Conservation (phyloP, 2,797 vertebrate genomes). For the Oreonectes daqikongensis region DNA sequence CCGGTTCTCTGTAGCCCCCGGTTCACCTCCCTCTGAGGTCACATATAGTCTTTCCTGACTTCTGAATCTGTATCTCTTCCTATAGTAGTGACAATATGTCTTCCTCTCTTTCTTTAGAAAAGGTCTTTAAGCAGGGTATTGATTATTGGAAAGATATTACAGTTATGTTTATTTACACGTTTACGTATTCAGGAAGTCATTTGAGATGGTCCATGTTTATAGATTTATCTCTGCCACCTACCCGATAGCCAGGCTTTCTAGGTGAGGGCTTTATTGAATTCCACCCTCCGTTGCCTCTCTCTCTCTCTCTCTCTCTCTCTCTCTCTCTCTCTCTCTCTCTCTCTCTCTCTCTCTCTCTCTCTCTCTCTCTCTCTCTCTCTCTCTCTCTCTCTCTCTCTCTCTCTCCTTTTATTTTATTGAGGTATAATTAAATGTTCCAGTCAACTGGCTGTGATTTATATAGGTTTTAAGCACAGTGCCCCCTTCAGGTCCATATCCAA, state of each 20-base stretch:
- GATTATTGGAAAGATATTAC: conserved; percentile 75
- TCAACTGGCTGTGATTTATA: conserved; percentile 72
- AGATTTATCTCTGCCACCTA: conserved; percentile 63
- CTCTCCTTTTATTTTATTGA: conserved; percentile 57
- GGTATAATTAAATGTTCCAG: conserved; percentile 75
- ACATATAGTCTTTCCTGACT: conserved; percentile 18
- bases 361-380: conserved; percentile 50
- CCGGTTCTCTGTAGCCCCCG: conserved; percentile 35
- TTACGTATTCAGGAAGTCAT: conserved; percentile 69
- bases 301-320: conserved; percentile 8
- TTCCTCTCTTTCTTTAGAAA: conserved; percentile 12
- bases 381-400: conserved; percentile 45
- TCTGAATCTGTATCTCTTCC: conserved; percentile 30
- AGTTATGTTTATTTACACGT: conserved; percentile 73
- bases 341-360: conserved; percentile 32
- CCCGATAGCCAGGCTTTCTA: conserved; percentile 60
- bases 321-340: conserved; percentile 46
- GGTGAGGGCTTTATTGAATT: conserved; percentile 78
- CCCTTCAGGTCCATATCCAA: conserved; percentile 59
- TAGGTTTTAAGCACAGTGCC: conserved; percentile 63
- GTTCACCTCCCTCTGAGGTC: conserved; percentile 25
- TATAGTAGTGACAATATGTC: conserved; percentile 15
- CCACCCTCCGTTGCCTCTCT: conserved; percentile 64
- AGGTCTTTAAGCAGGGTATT: conserved; percentile 60
- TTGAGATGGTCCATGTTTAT: conserved; percentile 74